These are phyloP conservation scores for Heliocidaris erythrogramma DNA, from an alignment of 35 echinoderm and acorn worm species.

Conservation along the genomic window DNA sequence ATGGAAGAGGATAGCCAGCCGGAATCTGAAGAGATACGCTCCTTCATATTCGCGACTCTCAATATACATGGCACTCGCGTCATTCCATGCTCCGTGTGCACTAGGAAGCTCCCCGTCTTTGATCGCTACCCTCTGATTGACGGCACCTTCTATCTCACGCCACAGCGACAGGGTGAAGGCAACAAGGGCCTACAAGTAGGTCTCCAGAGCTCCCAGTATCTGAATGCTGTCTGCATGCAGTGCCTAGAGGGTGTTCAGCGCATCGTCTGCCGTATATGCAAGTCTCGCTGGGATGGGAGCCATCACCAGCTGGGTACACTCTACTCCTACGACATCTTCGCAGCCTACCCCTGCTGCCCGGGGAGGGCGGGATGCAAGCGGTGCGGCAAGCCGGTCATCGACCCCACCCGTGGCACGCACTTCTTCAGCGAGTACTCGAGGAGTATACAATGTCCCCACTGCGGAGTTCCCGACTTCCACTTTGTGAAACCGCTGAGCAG, in stretches of 20 bases:
- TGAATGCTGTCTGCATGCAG: constrained; percentile 96
- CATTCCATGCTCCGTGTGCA: constrained; percentile 83
- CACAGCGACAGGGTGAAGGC: constrained; percentile 75
- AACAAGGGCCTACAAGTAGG: constrained; percentile 69
- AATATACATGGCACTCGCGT: constrained; percentile 65
- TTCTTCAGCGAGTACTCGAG: constrained; percentile 98
- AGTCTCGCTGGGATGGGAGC: constrained; percentile 98
- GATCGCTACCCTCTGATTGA: constrained; percentile 99
- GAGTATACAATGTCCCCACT: constrained; percentile 96
- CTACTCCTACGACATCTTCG: constrained; percentile 99
- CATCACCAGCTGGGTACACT: constrained; percentile 97
- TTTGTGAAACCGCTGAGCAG: constrained; percentile 95
- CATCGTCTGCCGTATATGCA: constrained; percentile 94
- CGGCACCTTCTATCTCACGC: constrained; percentile 94
- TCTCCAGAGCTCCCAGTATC: constrained; percentile 73
- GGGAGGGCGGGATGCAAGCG: constrained; percentile 88
- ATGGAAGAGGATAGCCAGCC: constrained; percentile 94
- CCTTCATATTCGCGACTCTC: constrained; percentile 84
- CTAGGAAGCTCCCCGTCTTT: constrained; percentile 82
- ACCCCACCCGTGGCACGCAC: constrained; percentile 86
- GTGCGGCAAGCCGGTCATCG: constrained; percentile 94
- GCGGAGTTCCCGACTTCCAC: constrained; percentile 94
- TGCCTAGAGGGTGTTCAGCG: constrained; percentile 93
- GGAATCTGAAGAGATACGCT: constrained; percentile 91
- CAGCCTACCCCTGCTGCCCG: constrained; percentile 90